Base-by-base conservation (phyloP, 2,113 vertebrate genomes). In the Rafetus swinhoei region DNA sequence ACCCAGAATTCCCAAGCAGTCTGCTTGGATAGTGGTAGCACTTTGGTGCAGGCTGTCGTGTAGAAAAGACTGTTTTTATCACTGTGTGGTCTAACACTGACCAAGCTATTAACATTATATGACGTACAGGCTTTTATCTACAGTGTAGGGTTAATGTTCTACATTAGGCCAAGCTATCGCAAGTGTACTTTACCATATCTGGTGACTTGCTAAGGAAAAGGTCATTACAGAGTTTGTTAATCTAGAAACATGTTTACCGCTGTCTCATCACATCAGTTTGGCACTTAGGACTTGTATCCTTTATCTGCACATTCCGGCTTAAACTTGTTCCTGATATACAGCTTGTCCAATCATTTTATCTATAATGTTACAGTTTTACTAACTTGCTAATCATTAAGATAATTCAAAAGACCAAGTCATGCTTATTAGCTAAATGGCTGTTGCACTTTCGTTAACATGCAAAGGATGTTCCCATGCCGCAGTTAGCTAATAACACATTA, bases 381-480 rank as follows among this genome's bases (percentile, higher is more conserved):
- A 97, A 95, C 86, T 92, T 93, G 96, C 97, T 98, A 98, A 98
- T 98, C 97, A 98, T 97, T 98, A 98, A 98, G 95, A 95, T 95
- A 87, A 91, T 94, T 90, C 89, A 93, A 95, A 97, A 95, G 94
- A 95, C 86, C 10, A 0, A 96, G 88, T 93, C 90, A 92, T 89
- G 90, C 88, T 87, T 96, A 97, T 94, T 95, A 97, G 97, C 96
- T 97, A 97, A 98, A 97, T 91, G 97, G 93, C 82, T 4, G 0
- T 9, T 96, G 94, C 90, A 94, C 95, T 97, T 97, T 95, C 97
- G 96, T 95, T 97, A 97, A 96, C 84, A 53, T 79, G 93, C 15
- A 86, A 95, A 97, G 86, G 87, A 92, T 85, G 95, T 91, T 89
- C 55, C 79, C 25, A 12, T 87, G 39, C 90, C 16, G 77, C 87